Base-by-base conservation (phyloP, 2,888 invertebrate species). In the Hesperia comma region DNA sequence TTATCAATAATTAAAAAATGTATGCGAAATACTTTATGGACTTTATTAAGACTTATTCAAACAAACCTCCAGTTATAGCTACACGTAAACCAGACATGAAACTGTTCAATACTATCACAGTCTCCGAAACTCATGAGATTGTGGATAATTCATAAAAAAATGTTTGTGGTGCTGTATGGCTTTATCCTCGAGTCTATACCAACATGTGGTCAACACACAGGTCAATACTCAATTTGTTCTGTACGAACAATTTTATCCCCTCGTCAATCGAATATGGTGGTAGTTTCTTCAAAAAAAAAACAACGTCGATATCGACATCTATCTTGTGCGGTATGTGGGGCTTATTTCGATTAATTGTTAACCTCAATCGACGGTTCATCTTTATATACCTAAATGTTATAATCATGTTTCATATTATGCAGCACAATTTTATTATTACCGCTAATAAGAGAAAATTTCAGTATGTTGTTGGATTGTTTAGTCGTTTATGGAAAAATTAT, bases 21-120 rank as follows among this genome's bases (percentile, higher is more conserved):
- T 53, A 26, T 32, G 53, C 26, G 26, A n/a, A 53, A 53, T 53
- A 53, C 26, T 53, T 53, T 49, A 49, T 49, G 3, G 49, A 10
- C 17, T n/a, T 46, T 46, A 46, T 17, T 8, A 19, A 46, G 8
- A 46, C 10, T 17, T 49, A 19, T 19, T 19, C 49, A 49, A 19
- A 4, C 19, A 2, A 19, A 49, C 17, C 49, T 49, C 17, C 19
- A 10, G n/a, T 15, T 15, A 43, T 6, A 43, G n/a, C 15, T 43
- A 43, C 6, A 1, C 5, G 15, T 43, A 43, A 43, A 43, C 43
- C 43, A 5, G 43, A 43, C 43, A 33, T 56, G 12, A 6, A 37
- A n/a, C 37, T 55, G 55, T 71, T 79, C 58, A 64, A 74, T 84
- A 14, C 12, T 41, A 85, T 85, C 84, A 84, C 85, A 84, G 83